Evolutionary conservation across 2,113 vertebrate genomes (phyloP).

Genomic region (Rafetus swinhoei): DNA sequence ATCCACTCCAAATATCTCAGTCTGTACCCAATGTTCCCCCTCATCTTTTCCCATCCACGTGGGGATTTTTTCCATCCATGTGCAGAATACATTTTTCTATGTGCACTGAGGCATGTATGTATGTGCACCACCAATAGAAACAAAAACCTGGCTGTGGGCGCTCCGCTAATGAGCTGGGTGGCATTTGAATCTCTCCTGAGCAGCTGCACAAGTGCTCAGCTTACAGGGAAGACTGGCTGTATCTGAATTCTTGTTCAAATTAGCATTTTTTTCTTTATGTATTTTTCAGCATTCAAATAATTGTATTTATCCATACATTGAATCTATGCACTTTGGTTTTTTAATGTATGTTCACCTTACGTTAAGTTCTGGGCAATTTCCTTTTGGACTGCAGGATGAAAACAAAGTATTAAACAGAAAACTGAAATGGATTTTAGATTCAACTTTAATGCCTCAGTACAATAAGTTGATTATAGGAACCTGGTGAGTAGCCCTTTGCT

Average conservation of each 20-base stretch:
- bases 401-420: constrained; percentile 25
- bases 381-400: constrained; percentile 17
- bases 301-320: neutral
- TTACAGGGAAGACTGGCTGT: neutral
- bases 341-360: neutral
- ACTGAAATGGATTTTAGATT: constrained; percentile 37
- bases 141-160: no score
- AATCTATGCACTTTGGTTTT: neutral
- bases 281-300: neutral
- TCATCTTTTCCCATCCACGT: no score
- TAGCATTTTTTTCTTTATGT: constrained; percentile 6
- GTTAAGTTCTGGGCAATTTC: neutral
- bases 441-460: constrained; percentile 1
- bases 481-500: neutral
- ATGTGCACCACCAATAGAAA: no score
- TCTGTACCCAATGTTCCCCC: no score
- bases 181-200: no score
- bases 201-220: no score
- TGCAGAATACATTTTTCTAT: no score
- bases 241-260: constrained; percentile 30
- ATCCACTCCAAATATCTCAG: neutral
- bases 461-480: constrained; percentile 46
- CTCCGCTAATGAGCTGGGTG: no score
- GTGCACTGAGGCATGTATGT: no score
- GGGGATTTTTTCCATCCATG: no score